Evolutionary conservation across 1,140 invertebrate species (phyloP).

Genomic region (Mercenaria mercenaria): DNA sequence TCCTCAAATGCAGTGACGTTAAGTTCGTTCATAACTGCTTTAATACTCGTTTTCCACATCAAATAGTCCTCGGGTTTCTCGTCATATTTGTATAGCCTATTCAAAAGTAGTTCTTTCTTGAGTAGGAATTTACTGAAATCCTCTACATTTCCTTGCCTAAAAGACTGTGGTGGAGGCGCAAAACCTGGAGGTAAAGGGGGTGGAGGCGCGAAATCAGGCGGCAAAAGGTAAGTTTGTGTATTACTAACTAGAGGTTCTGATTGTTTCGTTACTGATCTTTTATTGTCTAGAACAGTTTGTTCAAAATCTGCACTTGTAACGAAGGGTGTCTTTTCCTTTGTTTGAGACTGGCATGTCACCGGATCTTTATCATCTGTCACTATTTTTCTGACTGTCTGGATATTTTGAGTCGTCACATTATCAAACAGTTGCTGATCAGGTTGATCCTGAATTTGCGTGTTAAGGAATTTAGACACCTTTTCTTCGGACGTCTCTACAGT

Average conservation of each 20-base stretch:
- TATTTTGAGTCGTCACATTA: slow-evolving; percentile 10
- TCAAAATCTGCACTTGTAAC: slow-evolving; percentile 9
- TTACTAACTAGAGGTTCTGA: slow-evolving; percentile 16
- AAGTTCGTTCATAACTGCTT: slow-evolving; percentile 41
- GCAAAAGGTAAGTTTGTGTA: slow-evolving; percentile 3
- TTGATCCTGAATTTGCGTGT: neutral
- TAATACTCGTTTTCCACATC: slow-evolving; percentile 50
- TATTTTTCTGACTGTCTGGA: neutral
- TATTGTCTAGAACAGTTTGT: slow-evolving; percentile 9
- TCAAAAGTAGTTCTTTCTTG: slow-evolving; percentile 55
- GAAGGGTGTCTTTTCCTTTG: neutral
- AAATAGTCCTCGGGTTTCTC: slow-evolving; percentile 26
- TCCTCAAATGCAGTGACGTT: slow-evolving; percentile 48
- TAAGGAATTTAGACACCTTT: slow-evolving; percentile 6
- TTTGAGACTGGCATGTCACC: neutral
- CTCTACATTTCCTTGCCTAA: neutral
- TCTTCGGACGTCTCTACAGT: neutral
- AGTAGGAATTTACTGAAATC: slow-evolving; percentile 42
- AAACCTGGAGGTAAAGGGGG: neutral
- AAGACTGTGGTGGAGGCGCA: neutral
- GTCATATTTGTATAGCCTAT: slow-evolving; percentile 21
- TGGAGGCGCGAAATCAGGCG: neutral
- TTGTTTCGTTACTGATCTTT: slow-evolving; percentile 7
- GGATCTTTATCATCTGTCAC: neutral
- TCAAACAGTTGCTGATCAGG: neutral